These are phyloP conservation scores for Phyllotis vaccarum DNA, from an alignment of 2,797 vertebrate genomes.

Conservation along the genomic window DNA sequence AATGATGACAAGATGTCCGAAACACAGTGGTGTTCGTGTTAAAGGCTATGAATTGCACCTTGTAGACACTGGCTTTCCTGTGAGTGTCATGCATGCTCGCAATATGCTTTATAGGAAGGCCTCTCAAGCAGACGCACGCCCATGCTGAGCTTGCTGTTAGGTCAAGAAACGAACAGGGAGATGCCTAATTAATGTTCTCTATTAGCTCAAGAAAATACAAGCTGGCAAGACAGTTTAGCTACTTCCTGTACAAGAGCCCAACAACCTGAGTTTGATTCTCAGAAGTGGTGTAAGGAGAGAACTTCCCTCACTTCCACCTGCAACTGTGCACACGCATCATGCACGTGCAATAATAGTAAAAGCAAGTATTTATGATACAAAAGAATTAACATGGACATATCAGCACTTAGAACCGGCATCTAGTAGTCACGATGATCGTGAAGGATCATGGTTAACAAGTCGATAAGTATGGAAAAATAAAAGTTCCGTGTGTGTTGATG, in stretches of 20 bases:
- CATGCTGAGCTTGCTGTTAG: not conserved
- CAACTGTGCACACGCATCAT: not conserved
- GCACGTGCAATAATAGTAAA: not conserved
- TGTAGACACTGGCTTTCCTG: not conserved
- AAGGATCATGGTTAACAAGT: not conserved
- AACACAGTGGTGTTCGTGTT: not conserved
- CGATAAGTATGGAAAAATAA: not conserved
- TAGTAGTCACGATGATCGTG: not conserved
- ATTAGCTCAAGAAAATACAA: constrained; percentile 16
- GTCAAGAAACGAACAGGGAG: constrained; percentile 25
- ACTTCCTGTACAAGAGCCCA: not conserved
- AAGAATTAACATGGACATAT: not conserved
- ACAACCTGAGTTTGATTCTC: too few species aligned
- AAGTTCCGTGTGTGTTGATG: not conserved
- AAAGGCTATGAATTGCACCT: not conserved
- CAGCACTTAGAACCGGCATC: not conserved
- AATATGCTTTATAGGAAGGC: not conserved
- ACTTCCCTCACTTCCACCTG: not conserved
- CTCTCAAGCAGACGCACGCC: not conserved
- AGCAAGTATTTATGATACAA: not conserved
- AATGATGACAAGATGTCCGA: not conserved
- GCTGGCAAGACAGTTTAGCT: not conserved
- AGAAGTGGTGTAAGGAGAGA: too few species aligned
- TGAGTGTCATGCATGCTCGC: not conserved
- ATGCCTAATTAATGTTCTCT: constrained; percentile 9